Evolutionary conservation across 2,113 vertebrate species (phyloP).

Genomic region (Sorex araneus): DNA sequence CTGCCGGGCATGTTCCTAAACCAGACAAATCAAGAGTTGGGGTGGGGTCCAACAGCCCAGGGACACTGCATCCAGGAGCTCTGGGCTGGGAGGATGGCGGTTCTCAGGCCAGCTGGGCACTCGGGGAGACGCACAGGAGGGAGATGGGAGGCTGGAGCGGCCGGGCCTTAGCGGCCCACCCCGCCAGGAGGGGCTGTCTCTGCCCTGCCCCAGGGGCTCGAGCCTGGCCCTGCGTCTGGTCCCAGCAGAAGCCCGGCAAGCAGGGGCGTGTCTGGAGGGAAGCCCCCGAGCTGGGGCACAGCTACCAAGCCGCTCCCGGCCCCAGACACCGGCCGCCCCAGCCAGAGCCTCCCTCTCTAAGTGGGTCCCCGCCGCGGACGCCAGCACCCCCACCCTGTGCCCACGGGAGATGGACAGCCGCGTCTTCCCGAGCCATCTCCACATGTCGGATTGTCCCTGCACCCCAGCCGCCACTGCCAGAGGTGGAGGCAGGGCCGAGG

Average conservation of each 20-base stretch:
- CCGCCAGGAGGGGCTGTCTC: background rate
- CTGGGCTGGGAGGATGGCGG: no score
- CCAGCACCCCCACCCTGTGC: background rate
- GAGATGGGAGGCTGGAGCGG: background rate
- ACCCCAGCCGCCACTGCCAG: background rate
- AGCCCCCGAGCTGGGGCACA: background rate
- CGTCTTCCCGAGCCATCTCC: background rate
- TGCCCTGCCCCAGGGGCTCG: background rate
- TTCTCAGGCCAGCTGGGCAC: background rate
- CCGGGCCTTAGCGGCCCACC: background rate
- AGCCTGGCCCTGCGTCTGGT: background rate
- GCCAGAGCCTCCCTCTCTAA: no score
- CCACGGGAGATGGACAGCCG: background rate
- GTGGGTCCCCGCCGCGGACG: background rate
- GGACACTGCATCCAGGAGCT: slow-evolving; percentile 63
- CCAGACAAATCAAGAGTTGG: slow-evolving; percentile 67
- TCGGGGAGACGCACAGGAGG: background rate
- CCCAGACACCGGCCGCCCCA: no score
- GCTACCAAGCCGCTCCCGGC: no score
- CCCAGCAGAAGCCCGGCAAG: background rate
- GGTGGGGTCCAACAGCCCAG: slow-evolving; percentile 64
- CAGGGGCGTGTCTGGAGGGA: background rate
- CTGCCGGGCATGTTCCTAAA: background rate
- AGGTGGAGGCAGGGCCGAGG: background rate
- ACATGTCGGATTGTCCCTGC: background rate